These are phyloP conservation scores for Eupithecia tripunctaria DNA, from an alignment of 2,888 invertebrate genomes.

Conservation along the genomic window DNA sequence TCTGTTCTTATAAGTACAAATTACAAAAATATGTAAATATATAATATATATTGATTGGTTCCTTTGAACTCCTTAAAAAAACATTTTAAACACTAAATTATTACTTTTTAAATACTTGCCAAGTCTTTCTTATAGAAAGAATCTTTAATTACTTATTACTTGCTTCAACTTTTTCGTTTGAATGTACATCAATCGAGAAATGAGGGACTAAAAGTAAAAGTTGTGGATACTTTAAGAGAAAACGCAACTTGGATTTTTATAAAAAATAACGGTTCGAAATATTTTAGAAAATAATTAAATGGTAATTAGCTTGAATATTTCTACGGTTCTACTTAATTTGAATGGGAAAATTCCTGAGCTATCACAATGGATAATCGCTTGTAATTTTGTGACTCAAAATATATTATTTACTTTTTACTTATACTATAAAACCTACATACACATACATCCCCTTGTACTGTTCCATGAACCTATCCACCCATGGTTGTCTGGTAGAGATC, in stretches of 20 bases:
- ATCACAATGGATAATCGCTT: not conserved
- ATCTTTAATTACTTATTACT: slow-evolving; percentile 5
- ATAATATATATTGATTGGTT: not conserved
- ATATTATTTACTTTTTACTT: no score
- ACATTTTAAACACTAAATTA: not conserved
- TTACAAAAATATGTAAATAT: no score
- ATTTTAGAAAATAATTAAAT: not conserved
- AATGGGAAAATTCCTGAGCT: not conserved
- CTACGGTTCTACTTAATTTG: not conserved
- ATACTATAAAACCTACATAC: no score
- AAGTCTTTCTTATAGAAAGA: not conserved
- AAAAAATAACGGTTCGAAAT: not conserved
- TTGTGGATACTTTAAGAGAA: not conserved
- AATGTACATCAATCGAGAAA: not conserved
- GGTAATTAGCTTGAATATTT: not conserved
- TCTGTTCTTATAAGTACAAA: no score
- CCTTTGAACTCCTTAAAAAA: slow-evolving; percentile 1
- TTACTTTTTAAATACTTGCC: not conserved
- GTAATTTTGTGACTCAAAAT: no score
- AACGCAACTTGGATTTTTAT: not conserved
- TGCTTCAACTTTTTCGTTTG: not conserved
- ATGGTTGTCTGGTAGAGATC: no score
- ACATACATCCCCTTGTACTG: no score
- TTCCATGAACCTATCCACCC: no score
- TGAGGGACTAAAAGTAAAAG: not conserved